Evolutionary conservation across 1,140 invertebrate genomes (phyloP).

Genomic region (Cryptotermes secundus): DNA sequence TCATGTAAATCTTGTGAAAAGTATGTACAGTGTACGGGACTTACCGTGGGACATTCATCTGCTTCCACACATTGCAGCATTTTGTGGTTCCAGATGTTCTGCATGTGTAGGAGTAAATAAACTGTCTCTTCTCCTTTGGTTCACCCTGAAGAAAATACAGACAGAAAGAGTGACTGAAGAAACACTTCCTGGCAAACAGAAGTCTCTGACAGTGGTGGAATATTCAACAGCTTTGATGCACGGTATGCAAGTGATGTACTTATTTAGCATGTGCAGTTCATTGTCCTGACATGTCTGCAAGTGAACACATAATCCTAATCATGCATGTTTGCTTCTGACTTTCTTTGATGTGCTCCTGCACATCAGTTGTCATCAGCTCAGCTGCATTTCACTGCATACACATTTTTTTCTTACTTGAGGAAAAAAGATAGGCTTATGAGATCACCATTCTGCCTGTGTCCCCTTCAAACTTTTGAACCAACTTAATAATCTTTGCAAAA

Average conservation of each 20-base stretch:
- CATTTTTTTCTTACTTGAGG: no score
- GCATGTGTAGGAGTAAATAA: background rate
- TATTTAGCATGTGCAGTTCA: no score
- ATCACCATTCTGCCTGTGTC: no score
- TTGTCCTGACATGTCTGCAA: no score
- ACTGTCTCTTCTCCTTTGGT: background rate
- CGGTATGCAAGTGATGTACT: constrained; percentile 36
- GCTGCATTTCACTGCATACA: no score
- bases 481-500: no score
- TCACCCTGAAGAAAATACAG: background rate
- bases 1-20: constrained; percentile 14
- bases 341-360: no score
- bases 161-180: background rate
- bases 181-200: background rate
- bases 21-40: background rate
- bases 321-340: no score
- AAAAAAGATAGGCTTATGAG: no score
- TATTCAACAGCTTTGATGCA: constrained; percentile 47
- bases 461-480: no score
- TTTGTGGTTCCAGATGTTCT: background rate
- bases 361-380: no score
- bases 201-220: constrained; percentile 42
- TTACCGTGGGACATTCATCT: constrained; percentile 39
- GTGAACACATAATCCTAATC: no score
- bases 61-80: constrained; percentile 38